Conservation (phyloP, 2,888 invertebrate species). For the Meteorus cinctellus region DNA sequence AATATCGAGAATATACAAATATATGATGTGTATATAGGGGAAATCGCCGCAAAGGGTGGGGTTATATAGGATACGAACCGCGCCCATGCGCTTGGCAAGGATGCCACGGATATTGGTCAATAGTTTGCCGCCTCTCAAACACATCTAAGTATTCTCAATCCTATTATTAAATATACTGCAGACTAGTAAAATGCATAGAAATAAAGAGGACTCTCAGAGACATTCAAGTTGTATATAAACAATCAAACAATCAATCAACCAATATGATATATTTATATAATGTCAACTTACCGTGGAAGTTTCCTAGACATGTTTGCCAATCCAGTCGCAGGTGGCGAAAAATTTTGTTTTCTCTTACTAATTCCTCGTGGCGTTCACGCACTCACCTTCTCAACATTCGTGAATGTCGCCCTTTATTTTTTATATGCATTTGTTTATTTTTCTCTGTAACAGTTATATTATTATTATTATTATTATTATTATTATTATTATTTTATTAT, state of each 20-base stretch:
- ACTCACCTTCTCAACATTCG: background rate
- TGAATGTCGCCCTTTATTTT: background rate
- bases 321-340: slow-evolving; percentile 6
- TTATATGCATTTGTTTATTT: background rate
- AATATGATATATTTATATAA: background rate
- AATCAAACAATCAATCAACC: slow-evolving; percentile 12
- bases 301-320: slow-evolving; percentile 26
- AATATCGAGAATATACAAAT: background rate
- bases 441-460: background rate
- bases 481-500: too few relatives aligned
- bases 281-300: slow-evolving; percentile 23
- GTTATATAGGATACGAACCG: slow-evolving; percentile 50
- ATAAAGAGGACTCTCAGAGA: background rate
- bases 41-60: slow-evolving; percentile 40
- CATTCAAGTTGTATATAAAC: background rate
- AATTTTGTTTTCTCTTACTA: slow-evolving; percentile 3
- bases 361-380: slow-evolving; percentile 21
- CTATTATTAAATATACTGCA: background rate
- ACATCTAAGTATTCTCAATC: background rate
- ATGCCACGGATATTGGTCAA: slow-evolving; percentile 43
- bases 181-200: background rate
- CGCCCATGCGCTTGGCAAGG: slow-evolving; percentile 56
- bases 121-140: slow-evolving; percentile 34
- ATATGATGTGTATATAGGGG: slow-evolving; percentile 19
- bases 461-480: too few relatives aligned